Percentiles rank a stretch among this genome's conserved stretches.
Conservation (phyloP, 2,113 vertebrate species). For the Isurus oxyrinchus region DNA sequence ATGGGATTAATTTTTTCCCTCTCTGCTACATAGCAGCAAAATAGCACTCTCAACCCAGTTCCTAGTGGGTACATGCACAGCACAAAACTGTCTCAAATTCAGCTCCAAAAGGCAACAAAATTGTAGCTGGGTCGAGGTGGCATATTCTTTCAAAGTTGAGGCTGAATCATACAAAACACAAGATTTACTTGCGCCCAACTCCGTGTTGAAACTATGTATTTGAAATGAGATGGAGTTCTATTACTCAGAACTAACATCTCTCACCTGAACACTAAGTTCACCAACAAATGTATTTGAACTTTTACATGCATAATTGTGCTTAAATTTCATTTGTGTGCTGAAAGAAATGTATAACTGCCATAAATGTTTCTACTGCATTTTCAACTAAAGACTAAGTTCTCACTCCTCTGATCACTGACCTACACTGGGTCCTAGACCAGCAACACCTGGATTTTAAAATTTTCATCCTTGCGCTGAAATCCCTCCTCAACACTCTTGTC, state of each 20-base stretch:
- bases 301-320: not conserved
- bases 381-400: not conserved
- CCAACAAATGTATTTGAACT: not conserved
- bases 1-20: too few relatives aligned
- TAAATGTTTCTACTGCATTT: not conserved
- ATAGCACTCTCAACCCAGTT: not conserved
- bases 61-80: not conserved
- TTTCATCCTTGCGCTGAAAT: not conserved
- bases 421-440: not conserved
- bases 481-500: not conserved
- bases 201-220: not conserved
- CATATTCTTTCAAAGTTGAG: not conserved
- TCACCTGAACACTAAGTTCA: not conserved
- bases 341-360: not conserved
- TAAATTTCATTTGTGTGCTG: not conserved
- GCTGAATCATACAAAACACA: not conserved
- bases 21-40: too few relatives aligned
- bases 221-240: not conserved
- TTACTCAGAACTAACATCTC: not conserved
- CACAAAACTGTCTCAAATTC: not conserved
- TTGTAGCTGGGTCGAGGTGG: not conserved
- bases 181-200: not conserved
- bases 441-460: too few relatives aligned
- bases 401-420: not conserved
- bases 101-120: not conserved